Base-by-base conservation (phyloP, 2,888 invertebrate species). In the Andrena bucephala region DNA sequence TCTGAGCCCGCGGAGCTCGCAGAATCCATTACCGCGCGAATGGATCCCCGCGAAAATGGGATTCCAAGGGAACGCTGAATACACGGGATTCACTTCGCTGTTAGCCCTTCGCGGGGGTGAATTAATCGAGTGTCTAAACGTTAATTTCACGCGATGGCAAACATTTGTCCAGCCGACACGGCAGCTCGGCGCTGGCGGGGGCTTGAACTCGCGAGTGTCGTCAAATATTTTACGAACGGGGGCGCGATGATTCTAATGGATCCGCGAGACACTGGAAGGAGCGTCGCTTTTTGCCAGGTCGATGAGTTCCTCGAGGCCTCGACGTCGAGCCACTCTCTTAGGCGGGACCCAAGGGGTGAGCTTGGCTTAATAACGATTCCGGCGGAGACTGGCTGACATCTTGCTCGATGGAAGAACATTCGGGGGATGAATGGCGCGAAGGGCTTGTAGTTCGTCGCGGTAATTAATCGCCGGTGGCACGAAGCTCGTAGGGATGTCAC, bases 151-250 rank as follows among this genome's bases (percentile, higher is more conserved):
- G 65, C 42, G 20, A 1, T 6, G 10, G 48, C 42, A 77, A 63
- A 77, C 72, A 77, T 77, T 77, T 72, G 57, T 7, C 29, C n/a
- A 4, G 59, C 31, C 7, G 20, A 20, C 24, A 24, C 24, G 24
- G 57, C 57, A 20, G 52, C 52, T n/a, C 0, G 52, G 8, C 2
- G 16, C 7, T 13, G 13, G 52, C 36, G 16, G 74, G 24, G 27
- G 59, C 36, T 63, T 36, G 31, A 63, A 63, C 71, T 57, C 42
- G 33, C n/a, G 63, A 27, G 10, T 31, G 13, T 65, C 8, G n/a
- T 63, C 42, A 72, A 72, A 65, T 65, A 77, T 77, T 77, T 59
- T n/a, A 33, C 7, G n/a, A 20, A 66, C 65, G 33, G 27, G 27
- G 33, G 33, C 54, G 54, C 16, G 27, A 57, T 13, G 63, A 72